Evolutionary conservation across 2,888 invertebrate species (phyloP), one percentile per base, ranked within the genome.

Genomic region (Macrosiphum euphorbiae): DNA sequence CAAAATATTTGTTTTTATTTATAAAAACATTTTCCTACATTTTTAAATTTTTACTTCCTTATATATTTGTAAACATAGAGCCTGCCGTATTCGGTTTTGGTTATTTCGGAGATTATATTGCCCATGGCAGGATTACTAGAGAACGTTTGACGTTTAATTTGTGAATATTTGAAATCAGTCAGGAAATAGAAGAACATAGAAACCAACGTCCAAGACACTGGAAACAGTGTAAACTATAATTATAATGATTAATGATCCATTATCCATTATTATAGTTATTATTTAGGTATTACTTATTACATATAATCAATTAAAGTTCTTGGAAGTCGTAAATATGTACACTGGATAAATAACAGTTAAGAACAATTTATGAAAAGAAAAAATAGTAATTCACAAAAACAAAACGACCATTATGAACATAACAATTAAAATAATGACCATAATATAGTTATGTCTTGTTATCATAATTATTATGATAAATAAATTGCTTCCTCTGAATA

Each of bases 371-470:
- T n/a, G n/a, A 24, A 16, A 8, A 55, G 11, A 11, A 24, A 88
- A 84, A 78, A 78, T 78, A 61, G 7, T 78, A 67, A 84, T 84
- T 91, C 41, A 91, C 24, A 41, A 35, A 1, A 84, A n/a, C 84
- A 55, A 52, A 85, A 91, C 35, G 13, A 28, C 52, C 35, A 35
- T 84, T 28, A 28, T 28, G 8, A 84, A 28, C 3, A n/a, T n/a
- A 11, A 61, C 61, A 67, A 41, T 58, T 55, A 85, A 78, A 91
- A 88, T 86, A 86, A 92, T 44, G 26, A 28, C 47, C 47, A 28
- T 24, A 24, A 28, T 24, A 24, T 24, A n/a, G 55, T 86, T 61
- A 20, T 58, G 28, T 85, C 61, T 86, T 58, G 28, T 58, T 20
- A 13, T 28, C 0, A 61, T 86, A 47, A 58, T 85, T 41, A 16